phyloP scores from a whole-genome alignment of 2,888 invertebrate species.

The Eledona agricola region DNA sequence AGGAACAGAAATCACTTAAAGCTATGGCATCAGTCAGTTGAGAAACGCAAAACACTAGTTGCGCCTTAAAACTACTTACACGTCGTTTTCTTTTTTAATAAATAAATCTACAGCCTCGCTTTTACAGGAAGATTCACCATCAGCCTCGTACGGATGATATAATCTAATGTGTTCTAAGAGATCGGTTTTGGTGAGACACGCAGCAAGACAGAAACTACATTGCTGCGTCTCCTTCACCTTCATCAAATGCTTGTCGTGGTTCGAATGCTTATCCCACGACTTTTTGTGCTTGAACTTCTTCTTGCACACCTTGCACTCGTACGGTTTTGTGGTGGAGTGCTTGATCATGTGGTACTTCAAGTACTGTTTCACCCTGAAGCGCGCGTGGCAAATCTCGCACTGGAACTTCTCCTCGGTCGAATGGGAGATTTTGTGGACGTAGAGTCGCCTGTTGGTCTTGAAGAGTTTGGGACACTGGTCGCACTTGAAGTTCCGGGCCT shows the following conservation, averaged over 20 bases:
- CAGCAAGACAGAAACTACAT: slow-evolving; percentile 3
- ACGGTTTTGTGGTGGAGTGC: slow-evolving; percentile 66
- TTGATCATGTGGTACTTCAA: slow-evolving; percentile 68
- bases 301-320: slow-evolving; percentile 64
- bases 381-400: slow-evolving; percentile 64
- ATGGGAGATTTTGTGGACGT: slow-evolving; percentile 58
- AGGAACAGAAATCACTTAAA: too few relatives aligned
- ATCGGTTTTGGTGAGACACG: slow-evolving; percentile 9
- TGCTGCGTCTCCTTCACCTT: slow-evolving; percentile 1
- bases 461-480: slow-evolving; percentile 50
- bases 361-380: slow-evolving; percentile 66
- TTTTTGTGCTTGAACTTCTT: slow-evolving; percentile 58
- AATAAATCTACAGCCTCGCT: not conserved
- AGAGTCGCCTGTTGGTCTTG: slow-evolving; percentile 51
- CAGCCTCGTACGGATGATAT: not conserved
- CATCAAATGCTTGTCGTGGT: slow-evolving; percentile 11
- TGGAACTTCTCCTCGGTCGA: slow-evolving; percentile 65
- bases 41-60: too few relatives aligned
- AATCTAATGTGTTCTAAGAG: slow-evolving; percentile 21
- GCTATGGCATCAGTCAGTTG: too few relatives aligned
- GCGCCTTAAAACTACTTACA: slow-evolving; percentile 5
- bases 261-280: slow-evolving; percentile 49
- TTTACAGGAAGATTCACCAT: not conserved
- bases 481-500: slow-evolving; percentile 48
- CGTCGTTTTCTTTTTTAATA: slow-evolving; percentile 8